phyloP scores from a whole-genome alignment of 2,797 vertebrate species.

The Columba guinea region DNA sequence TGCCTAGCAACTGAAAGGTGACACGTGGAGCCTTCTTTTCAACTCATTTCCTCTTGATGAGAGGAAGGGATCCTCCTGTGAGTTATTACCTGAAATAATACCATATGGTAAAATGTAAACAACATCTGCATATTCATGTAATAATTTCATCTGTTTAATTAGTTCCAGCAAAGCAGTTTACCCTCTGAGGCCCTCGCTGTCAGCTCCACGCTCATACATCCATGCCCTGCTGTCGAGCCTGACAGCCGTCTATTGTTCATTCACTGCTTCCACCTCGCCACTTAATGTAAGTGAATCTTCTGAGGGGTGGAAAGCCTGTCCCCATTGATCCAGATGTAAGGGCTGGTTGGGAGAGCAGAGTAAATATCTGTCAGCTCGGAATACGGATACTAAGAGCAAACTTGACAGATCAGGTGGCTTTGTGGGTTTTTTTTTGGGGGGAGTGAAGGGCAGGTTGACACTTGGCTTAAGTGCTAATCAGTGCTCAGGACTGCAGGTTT shows the following conservation, averaged over 20 bases:
- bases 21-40: conserved; percentile 85
- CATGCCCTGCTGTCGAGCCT: conserved; percentile 90
- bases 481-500: not conserved
- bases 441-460: not conserved
- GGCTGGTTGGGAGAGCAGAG: conserved; percentile 1
- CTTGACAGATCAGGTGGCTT: conserved; percentile 79
- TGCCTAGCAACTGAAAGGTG: conserved; percentile 84
- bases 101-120: conserved; percentile 99
- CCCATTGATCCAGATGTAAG: conserved; percentile 72
- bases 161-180: conserved; percentile 99
- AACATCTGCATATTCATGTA: conserved; percentile 99
- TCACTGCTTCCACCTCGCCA: conserved; percentile 81
- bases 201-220: conserved; percentile 88
- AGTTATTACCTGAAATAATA: conserved; percentile 99
- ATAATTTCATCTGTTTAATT: conserved; percentile 99
- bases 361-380: conserved; percentile 74
- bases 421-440: not conserved
- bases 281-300: conserved; percentile 89
- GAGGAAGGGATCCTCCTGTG: conserved; percentile 89
- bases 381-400: conserved; percentile 75
- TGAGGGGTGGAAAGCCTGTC: conserved; percentile 79
- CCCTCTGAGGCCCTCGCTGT: conserved; percentile 97
- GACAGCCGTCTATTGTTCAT: conserved; percentile 95
- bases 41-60: conserved; percentile 91
- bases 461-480: not conserved